Evolutionary conservation across 1,140 invertebrate genomes (phyloP).

Genomic region (Diorhabda elongata): DNA sequence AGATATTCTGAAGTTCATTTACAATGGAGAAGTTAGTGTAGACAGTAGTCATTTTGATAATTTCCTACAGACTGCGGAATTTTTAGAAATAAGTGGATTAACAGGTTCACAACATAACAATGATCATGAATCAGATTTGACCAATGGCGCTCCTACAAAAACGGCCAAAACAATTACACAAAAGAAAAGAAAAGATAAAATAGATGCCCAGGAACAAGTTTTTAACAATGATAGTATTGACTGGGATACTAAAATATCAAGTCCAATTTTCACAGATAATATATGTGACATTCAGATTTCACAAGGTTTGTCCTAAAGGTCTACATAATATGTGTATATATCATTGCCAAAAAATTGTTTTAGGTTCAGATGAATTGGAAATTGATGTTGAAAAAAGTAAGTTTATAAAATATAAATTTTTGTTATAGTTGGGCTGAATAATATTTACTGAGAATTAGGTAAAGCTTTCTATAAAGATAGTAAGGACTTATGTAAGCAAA

Average conservation of each 20-base stretch:
- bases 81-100: conserved; percentile 62
- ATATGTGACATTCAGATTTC: conserved; percentile 8
- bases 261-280: conserved; percentile 5
- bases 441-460: no score
- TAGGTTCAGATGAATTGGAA: not conserved
- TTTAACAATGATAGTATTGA: conserved; percentile 1
- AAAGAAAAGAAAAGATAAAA: conserved; percentile 7
- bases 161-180: not conserved
- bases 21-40: conserved; percentile 61
- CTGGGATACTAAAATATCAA: not conserved
- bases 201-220: not conserved
- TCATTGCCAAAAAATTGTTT: conserved; percentile 1
- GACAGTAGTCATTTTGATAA: conserved; percentile 60
- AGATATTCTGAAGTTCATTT: conserved; percentile 81
- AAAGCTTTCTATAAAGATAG: no score
- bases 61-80: conserved; percentile 62
- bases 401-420: not conserved
- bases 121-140: conserved; percentile 25
- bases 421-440: no score
- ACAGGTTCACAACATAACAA: conserved; percentile 46
- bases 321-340: not conserved
- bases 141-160: not conserved
- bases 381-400: conserved; percentile 5
- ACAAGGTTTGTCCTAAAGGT: conserved; percentile 5
- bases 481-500: no score